Evolutionary conservation across 1,140 invertebrate genomes (phyloP).

Genomic region (Acyrthosiphon pisum): DNA sequence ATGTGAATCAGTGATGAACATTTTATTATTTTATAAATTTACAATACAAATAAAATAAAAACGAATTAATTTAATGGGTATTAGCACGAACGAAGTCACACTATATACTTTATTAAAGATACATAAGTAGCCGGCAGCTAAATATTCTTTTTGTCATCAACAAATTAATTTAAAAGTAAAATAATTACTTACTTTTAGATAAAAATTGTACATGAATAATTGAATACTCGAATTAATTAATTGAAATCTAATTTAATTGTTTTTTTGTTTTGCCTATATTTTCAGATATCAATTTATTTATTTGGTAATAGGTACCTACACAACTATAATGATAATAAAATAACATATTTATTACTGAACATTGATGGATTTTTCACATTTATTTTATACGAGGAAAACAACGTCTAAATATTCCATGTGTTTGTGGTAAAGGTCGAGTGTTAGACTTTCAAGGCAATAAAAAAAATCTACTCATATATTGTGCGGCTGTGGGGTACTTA

Average conservation of each 20-base stretch:
- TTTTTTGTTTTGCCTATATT: too few species aligned
- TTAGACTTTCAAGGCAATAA: slow-evolving; percentile 25
- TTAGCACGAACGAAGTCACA: neutral
- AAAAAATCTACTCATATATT: slow-evolving; percentile 18
- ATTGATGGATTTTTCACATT: neutral
- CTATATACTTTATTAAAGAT: neutral
- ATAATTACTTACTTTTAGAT: neutral
- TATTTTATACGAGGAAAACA: neutral
- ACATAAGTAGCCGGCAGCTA: neutral
- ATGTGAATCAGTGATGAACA: neutral
- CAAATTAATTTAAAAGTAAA: neutral
- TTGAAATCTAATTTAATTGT: neutral
- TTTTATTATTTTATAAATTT: neutral
- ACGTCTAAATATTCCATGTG: neutral
- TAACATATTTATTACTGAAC: neutral
- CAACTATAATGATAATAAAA: neutral
- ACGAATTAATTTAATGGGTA: neutral
- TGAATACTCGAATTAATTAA: neutral
- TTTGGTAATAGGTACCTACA: neutral
- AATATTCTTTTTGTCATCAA: neutral
- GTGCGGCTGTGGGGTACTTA: neutral
- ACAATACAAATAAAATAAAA: neutral
- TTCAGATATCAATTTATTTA: neutral
- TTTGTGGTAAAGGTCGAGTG: slow-evolving; percentile 1
- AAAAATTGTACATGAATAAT: neutral